phyloP scores from a whole-genome alignment of 2,888 invertebrate species.

The Poecilobothrus nobilitatus region DNA sequence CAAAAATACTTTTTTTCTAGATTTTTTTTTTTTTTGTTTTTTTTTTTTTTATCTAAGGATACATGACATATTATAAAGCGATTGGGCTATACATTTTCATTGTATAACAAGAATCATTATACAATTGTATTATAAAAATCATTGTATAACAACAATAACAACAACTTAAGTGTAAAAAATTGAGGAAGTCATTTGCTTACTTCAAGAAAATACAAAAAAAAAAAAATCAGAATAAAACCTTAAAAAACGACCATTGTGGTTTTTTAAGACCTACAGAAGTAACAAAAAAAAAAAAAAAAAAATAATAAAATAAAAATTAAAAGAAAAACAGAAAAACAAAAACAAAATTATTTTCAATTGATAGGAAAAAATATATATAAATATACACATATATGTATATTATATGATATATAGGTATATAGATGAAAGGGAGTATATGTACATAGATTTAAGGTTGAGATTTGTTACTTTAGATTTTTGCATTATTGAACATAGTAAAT shows the following conservation, averaged over 20 bases:
- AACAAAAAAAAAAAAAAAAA: too few species aligned
- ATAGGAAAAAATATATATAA: background rate
- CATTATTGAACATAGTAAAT: too few species aligned
- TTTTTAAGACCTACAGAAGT: background rate
- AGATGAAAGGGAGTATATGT: too few species aligned
- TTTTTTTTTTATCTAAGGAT: background rate
- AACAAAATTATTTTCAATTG: background rate
- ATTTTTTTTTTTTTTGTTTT: background rate
- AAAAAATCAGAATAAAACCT: background rate
- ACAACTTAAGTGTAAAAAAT: background rate
- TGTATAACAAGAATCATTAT: background rate
- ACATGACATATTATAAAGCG: too few species aligned
- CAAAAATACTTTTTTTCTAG: too few species aligned
- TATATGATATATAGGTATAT: too few species aligned
- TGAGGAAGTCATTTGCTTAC: background rate
- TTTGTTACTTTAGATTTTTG: too few species aligned
- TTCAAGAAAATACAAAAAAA: background rate
- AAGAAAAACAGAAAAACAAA: background rate
- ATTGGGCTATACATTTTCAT: background rate
- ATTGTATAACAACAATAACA: background rate
- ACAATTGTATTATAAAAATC: background rate
- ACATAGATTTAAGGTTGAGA: too few species aligned
- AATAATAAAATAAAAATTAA: background rate
- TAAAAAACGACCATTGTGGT: background rate
- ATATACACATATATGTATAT: too few species aligned